phyloP scores from a whole-genome alignment of 2,797 vertebrate genomes.

The Oreochromis mossambicus region DNA sequence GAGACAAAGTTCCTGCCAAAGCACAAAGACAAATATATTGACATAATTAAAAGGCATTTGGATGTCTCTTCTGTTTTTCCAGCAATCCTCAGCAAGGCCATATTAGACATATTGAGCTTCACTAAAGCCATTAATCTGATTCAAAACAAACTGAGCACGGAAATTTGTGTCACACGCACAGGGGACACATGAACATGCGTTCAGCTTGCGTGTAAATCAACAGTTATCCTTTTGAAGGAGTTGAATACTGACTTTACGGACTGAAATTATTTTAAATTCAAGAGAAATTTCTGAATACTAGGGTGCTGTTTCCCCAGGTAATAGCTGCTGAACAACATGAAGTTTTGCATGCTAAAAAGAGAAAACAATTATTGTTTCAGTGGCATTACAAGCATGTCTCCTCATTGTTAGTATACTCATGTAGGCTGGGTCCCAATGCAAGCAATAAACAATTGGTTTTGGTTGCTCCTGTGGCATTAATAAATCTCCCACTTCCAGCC shows the following conservation, averaged over 20 bases:
- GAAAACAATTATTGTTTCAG: neutral
- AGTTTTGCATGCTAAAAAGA: neutral
- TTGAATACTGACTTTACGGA: neutral
- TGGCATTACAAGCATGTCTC: neutral
- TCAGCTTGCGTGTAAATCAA: neutral
- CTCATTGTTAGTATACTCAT: neutral
- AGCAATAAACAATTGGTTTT: neutral
- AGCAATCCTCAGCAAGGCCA: constrained; percentile 9
- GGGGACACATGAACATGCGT: neutral
- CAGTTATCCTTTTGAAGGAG: neutral
- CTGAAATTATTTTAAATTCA: neutral
- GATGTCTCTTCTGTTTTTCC: neutral
- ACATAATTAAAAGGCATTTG: constrained; percentile 15
- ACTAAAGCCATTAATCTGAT: neutral
- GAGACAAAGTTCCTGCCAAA: neutral
- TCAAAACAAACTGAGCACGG: neutral
- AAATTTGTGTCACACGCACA: neutral
- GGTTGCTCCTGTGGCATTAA: neutral
- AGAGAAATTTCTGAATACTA: neutral
- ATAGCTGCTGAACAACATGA: neutral
- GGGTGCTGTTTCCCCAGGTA: neutral
- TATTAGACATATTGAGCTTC: constrained; percentile 1
- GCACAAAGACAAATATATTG: constrained; percentile 11
- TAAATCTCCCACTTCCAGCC: neutral
- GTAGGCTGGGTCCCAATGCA: neutral